Base-by-base conservation (phyloP, 2,113 vertebrate species). In the Pseudorhombus dupliciocellatus region DNA sequence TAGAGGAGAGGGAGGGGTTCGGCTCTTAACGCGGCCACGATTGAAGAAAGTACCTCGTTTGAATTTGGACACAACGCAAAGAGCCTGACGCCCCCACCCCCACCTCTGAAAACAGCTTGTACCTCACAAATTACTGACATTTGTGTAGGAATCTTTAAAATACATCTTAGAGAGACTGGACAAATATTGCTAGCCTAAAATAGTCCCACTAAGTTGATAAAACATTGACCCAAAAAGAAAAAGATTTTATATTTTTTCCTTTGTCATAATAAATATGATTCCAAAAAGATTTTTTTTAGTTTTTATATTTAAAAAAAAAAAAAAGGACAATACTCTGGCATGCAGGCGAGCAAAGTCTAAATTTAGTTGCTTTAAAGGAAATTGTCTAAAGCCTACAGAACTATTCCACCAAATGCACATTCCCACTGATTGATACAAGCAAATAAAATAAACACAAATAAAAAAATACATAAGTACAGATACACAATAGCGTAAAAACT, bases 341-440 rank as follows among this genome's bases (percentile, higher is more conserved):
- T 97, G 96, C 95, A 97, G 85, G 91, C 87, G 87, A 93, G 91
- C 92, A 90, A 92, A 85, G 87, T 90, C 80, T 84, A 89, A 80
- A 81, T 74, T 84, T 67, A 78, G 80, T 83, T 60, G 79, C 76
- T 59, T 51, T 9, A 20, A 86, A 89, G 88, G 37, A 75, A 80
- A 87, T 83, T 30, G 21, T 76, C 86, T 89, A 89, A 81, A 88
- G 77, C 66, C 86, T 90, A 93, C 94, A 90, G 83, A 92, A 88
- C 95, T 96, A 96, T 84, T 94, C 77, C 95, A 96, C 95, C 90
- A 94, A 94, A 97, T 96, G 96, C 96, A 97, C 96, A 94, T 94
- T 94, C 96, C 96, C 96, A 95, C 94, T 97, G 96, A 97, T 97
- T 97, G 97, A 98, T 95, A 97, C 95, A 94, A 97, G 96, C 96